These are phyloP conservation scores for Nudaria mundana DNA, from an alignment of 2,888 invertebrate genomes.

Conservation along the genomic window DNA sequence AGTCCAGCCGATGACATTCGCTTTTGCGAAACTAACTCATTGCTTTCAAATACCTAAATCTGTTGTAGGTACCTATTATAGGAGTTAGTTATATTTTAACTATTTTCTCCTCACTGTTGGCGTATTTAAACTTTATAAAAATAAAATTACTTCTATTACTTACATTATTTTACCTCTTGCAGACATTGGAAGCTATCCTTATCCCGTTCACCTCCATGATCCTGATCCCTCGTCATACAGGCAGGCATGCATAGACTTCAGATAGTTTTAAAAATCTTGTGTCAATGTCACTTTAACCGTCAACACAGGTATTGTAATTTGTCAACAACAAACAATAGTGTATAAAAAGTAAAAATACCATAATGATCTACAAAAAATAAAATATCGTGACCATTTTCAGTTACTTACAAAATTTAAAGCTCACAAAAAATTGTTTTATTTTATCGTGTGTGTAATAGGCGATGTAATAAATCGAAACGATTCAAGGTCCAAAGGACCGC, in stretches of 20 bases:
- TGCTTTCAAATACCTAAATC: no score
- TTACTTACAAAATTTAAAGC: constrained; percentile 13
- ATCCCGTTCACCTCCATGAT: constrained; percentile 2
- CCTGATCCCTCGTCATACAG: background rate
- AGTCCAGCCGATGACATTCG: no score
- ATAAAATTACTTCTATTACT: constrained; percentile 21
- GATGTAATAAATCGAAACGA: no score
- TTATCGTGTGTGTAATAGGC: no score
- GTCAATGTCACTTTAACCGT: constrained; percentile 2
- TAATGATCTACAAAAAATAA: background rate
- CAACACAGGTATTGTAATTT: constrained; percentile 15
- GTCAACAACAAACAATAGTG: constrained; percentile 8
- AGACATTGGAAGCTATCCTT: constrained; percentile 4
- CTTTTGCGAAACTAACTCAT: no score
- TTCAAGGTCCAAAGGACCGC: no score
- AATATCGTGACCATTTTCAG: constrained; percentile 8
- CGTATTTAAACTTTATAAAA: constrained; percentile 53
- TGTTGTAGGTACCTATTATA: no score
- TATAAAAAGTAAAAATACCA: constrained; percentile 6
- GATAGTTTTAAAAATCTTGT: background rate
- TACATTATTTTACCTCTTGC: constrained; percentile 1
- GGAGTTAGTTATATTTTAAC: no score
- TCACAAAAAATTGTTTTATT: constrained; percentile 11
- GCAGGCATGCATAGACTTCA: background rate
- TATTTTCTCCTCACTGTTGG: constrained; percentile 47